Base-by-base conservation (phyloP, 1,140 invertebrate genomes). In the Drosophila watanabei region DNA sequence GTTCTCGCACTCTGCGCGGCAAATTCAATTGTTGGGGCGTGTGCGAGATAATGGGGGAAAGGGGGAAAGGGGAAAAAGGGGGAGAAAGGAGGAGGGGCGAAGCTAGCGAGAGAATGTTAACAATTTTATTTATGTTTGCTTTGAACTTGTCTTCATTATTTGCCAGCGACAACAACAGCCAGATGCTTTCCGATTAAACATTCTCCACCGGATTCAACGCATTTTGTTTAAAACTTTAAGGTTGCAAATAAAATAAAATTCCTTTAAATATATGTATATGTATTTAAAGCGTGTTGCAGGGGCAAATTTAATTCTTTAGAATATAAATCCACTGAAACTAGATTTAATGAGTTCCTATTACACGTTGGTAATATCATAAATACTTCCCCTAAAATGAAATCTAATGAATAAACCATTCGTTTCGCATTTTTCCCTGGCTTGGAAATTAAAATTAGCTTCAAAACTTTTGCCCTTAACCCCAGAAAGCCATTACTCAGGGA, bases 61-160 rank as follows among this genome's bases (percentile, higher is more conserved):
- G 32, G 16, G 51, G n/a, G 6, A 41, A 24, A 33, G 18, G 11
- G 28, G 35, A n/a, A 20, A n/a, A 46, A 46, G 6, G 43, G 43
- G 43, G 18, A 7, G 10, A 35, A 35, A 16, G n/a, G 60, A 28
- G 65, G 76, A 66, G 71, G 48, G 60, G 69, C 65, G 75, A 35
- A 33, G 45, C 43, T 35, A 62, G 72, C 73, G n/a, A 57, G 37
- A 79, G 77, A 88, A 89, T 90, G 87, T 79, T 89, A 90, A 89
- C 86, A 89, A 86, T 90, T 90, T 90, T 90, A 90, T 90, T 90
- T 90, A 86, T 90, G 86, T 90, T 90, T 81, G 87, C 86, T 90
- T 90, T 90, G 86, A 90, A 90, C 86, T 90, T 82, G 87, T 70
- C 63, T 80, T 89, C 86, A 89, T 89, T 89, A 89, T 89, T 85